These are phyloP conservation scores for Xylota segnis DNA, from an alignment of 2,888 invertebrate genomes.

Conservation along the genomic window DNA sequence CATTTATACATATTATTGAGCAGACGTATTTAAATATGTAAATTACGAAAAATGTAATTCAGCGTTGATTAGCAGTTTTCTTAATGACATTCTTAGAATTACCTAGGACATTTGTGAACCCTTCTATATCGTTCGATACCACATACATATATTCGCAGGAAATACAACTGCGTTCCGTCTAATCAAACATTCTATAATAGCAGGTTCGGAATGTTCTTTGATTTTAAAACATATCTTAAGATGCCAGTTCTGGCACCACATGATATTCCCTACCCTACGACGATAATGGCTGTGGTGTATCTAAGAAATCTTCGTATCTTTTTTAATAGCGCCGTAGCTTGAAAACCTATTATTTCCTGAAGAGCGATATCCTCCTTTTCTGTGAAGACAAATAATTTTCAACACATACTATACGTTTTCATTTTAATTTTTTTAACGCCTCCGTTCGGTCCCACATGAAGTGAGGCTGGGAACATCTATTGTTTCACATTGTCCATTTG, in stretches of 20 bases:
- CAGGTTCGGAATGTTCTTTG: not conserved
- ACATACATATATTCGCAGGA: too few species aligned
- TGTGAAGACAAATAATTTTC: not conserved
- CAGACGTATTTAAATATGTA: not conserved
- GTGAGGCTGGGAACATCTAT: not conserved
- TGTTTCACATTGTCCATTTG: not conserved
- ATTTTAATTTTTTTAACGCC: not conserved
- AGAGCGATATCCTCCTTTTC: not conserved
- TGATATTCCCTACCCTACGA: not conserved
- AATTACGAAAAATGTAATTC: not conserved
- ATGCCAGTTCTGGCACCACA: not conserved
- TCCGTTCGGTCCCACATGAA: not conserved
- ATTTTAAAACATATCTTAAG: not conserved
- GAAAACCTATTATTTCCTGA: conserved; percentile 4
- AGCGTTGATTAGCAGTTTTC: not conserved
- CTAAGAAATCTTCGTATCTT: not conserved
- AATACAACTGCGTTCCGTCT: too few species aligned
- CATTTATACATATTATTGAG: not conserved
- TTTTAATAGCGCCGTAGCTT: not conserved
- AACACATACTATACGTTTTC: not conserved
- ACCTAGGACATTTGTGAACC: not conserved
- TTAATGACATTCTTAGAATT: not conserved
- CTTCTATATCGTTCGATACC: too few species aligned
- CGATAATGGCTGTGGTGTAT: not conserved
- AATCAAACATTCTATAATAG: not conserved